These are phyloP conservation scores for Cryptoprocta ferox DNA, from an alignment of 2,797 vertebrate genomes.

Conservation along the genomic window DNA sequence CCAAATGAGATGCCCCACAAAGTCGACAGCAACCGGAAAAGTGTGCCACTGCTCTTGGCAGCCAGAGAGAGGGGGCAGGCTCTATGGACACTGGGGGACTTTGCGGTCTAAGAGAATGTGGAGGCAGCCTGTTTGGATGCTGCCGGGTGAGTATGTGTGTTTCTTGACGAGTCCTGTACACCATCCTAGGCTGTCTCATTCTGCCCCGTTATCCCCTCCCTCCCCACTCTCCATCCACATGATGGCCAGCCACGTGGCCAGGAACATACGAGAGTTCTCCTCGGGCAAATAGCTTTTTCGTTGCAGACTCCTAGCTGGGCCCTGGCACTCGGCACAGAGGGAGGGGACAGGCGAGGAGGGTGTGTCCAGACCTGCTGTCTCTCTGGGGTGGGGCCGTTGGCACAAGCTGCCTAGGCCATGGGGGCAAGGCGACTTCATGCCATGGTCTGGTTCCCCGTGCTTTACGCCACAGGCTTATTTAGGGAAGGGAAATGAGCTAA, in stretches of 20 bases:
- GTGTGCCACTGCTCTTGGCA: fast-evolving
- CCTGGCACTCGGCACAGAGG: not conserved
- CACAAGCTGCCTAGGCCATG: fast-evolving
- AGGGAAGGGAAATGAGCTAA: not conserved
- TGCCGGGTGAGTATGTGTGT: not conserved
- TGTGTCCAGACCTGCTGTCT: not conserved
- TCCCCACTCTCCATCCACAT: fast-evolving
- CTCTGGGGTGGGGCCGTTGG: not conserved
- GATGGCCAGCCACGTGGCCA: not conserved
- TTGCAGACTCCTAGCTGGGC: not conserved
- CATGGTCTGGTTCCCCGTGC: fast-evolving
- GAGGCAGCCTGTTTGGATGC: fast-evolving
- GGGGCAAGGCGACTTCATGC: not conserved
- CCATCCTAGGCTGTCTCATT: not conserved
- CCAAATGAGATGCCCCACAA: not conserved
- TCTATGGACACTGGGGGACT: not conserved
- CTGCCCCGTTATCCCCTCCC: fast-evolving
- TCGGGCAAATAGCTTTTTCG: not conserved
- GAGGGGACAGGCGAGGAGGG: not conserved
- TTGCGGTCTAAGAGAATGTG: not conserved
- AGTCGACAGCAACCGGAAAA: not conserved
- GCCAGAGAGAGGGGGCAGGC: not conserved
- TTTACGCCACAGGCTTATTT: not conserved
- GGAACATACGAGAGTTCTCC: not conserved
- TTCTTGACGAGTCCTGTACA: not conserved